A percentile compares a stretch with the other conserved stretches of the same genome.
Conservation (phyloP, 2,888 invertebrate genomes). For the Limenitis camilla region DNA sequence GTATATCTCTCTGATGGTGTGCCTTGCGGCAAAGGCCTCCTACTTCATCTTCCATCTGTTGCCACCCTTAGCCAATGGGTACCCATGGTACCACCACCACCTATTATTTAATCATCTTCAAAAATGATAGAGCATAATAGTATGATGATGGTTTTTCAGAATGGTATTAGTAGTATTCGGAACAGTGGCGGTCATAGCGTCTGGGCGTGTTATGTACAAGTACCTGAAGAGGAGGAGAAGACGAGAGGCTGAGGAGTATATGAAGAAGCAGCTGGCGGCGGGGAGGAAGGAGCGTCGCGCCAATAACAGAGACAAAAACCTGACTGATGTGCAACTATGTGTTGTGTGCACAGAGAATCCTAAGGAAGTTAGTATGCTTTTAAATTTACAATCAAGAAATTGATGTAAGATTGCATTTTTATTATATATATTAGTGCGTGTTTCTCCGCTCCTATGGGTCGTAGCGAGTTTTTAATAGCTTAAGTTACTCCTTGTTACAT, state of each 20-base stretch:
- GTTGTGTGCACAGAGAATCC: constrained; percentile 91
- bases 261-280: constrained; percentile 77
- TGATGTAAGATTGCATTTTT: background rate
- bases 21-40: no score
- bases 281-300: constrained; percentile 79
- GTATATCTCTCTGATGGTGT: no score
- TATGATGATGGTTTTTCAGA: constrained; percentile 40
- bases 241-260: constrained; percentile 71
- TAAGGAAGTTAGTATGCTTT: constrained; percentile 76
- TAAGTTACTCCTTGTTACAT: no score
- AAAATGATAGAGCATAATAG: background rate
- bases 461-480: background rate
- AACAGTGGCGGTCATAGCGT: constrained; percentile 67
- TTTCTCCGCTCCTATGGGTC: no score
- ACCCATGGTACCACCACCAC: no score
- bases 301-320: constrained; percentile 76
- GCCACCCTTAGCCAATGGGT: no score
- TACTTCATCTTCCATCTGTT: no score
- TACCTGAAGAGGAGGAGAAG: constrained; percentile 62
- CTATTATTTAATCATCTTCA: no score
- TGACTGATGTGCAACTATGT: constrained; percentile 80
- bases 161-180: constrained; percentile 72
- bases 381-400: background rate
- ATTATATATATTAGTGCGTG: background rate
- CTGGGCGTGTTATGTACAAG: constrained; percentile 72